phyloP scores from a whole-genome alignment of 1,140 invertebrate genomes.

The Babylonia areolata region DNA sequence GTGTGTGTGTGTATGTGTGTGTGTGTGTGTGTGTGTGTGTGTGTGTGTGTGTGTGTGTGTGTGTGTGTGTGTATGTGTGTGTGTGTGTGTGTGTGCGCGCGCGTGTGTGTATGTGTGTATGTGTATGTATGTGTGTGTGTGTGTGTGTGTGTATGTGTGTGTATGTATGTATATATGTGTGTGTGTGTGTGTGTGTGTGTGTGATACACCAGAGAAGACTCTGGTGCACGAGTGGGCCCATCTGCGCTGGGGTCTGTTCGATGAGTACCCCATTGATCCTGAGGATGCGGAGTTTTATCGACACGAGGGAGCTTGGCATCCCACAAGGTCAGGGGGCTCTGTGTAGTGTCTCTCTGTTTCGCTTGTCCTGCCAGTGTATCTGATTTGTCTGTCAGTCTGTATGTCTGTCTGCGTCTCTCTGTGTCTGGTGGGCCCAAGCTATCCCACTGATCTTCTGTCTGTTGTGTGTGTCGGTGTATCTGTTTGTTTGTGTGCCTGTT shows the following conservation, averaged over 20 bases:
- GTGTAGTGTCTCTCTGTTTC: background rate
- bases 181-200: background rate
- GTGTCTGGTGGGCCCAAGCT: too few species aligned
- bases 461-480: too few species aligned
- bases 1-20: background rate
- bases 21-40: background rate
- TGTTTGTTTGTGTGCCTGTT: too few species aligned
- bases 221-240: conserved; percentile 68
- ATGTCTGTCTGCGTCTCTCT: background rate
- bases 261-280: conserved; percentile 60
- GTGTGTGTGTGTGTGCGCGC: too few species aligned
- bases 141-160: background rate
- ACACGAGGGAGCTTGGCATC: conserved; percentile 53
- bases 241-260: conserved; percentile 68
- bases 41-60: background rate
- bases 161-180: background rate
- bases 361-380: too few species aligned
- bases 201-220: conserved; percentile 50
- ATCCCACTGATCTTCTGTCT: too few species aligned
- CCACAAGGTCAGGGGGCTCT: conserved; percentile 47
- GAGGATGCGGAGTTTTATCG: conserved; percentile 54
- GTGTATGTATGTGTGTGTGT: background rate
- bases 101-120: too few species aligned
- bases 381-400: background rate
- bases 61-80: background rate